Conservation (phyloP, 2,797 vertebrate genomes). For the Leptatherina wallacei region DNA sequence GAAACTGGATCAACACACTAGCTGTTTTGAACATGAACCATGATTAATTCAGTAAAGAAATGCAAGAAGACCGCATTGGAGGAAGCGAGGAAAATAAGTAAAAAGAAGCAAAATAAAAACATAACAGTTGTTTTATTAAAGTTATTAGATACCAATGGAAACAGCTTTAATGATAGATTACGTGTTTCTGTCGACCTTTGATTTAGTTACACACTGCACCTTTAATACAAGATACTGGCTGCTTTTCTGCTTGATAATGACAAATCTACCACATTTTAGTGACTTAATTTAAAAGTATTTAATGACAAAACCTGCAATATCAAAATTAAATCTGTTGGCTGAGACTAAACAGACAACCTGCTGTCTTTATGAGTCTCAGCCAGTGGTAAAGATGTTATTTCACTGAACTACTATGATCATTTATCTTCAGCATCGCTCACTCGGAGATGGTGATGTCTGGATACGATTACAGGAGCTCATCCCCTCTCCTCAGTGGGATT, state of each 20-base stretch:
- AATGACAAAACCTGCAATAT: background rate
- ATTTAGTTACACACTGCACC: too few relatives aligned
- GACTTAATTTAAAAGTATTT: background rate
- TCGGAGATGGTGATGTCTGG: slow-evolving; percentile 38
- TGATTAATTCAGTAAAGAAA: too few relatives aligned
- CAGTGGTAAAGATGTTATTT: background rate
- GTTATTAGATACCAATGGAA: too few relatives aligned
- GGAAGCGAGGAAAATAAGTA: too few relatives aligned
- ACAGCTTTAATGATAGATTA: background rate
- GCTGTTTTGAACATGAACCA: too few relatives aligned
- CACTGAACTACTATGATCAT: slow-evolving; percentile 10
- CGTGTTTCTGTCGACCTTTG: background rate
- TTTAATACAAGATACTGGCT: background rate
- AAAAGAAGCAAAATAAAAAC: too few relatives aligned
- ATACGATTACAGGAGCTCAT: slow-evolving; percentile 69
- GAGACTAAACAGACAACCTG: slow-evolving; percentile 3
- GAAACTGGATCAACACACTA: too few relatives aligned
- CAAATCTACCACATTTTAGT: background rate
- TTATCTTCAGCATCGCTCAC: slow-evolving; percentile 10
- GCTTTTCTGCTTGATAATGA: slow-evolving; percentile 5
- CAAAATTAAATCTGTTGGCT: background rate
- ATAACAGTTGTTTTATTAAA: too few relatives aligned
- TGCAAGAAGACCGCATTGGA: too few relatives aligned
- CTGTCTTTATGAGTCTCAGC: background rate
- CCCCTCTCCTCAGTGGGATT: slow-evolving; percentile 67